Conservation (phyloP, 2,888 invertebrate species). For the Cosmia trapezina region DNA sequence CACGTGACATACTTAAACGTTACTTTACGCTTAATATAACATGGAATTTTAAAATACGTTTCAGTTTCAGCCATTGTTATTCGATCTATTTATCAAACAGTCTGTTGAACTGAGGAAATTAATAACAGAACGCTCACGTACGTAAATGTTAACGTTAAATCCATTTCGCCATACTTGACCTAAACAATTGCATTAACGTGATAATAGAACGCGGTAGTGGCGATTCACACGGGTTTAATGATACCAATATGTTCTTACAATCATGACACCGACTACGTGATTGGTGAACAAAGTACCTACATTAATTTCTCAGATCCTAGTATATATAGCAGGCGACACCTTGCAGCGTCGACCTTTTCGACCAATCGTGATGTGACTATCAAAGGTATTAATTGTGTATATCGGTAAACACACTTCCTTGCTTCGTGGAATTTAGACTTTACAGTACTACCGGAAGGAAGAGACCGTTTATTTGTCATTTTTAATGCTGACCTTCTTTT, state of each 20-base stretch:
- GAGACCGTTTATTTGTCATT: constrained; percentile 38
- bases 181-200: constrained; percentile 46
- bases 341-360: constrained; percentile 55
- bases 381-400: constrained; percentile 47
- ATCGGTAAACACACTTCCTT: constrained; percentile 55
- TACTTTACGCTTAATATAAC: constrained; percentile 31
- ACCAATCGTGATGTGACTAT: constrained; percentile 61
- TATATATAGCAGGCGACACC: constrained; percentile 33
- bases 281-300: constrained; percentile 42
- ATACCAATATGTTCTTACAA: constrained; percentile 58
- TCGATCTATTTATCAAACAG: constrained; percentile 14
- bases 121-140: constrained; percentile 18
- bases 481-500: constrained; percentile 41
- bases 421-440: constrained; percentile 43
- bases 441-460: constrained; percentile 52
- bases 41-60: constrained; percentile 14
- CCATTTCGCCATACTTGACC: constrained; percentile 41
- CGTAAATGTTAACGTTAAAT: constrained; percentile 18
- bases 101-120: neutral
- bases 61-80: constrained; percentile 34
- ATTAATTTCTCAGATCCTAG: constrained; percentile 56
- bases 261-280: constrained; percentile 61
- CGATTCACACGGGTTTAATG: constrained; percentile 61
- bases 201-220: constrained; percentile 58
- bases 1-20: constrained; percentile 50